phyloP scores from a whole-genome alignment of 2,888 invertebrate genomes.

The Chesias legatella region DNA sequence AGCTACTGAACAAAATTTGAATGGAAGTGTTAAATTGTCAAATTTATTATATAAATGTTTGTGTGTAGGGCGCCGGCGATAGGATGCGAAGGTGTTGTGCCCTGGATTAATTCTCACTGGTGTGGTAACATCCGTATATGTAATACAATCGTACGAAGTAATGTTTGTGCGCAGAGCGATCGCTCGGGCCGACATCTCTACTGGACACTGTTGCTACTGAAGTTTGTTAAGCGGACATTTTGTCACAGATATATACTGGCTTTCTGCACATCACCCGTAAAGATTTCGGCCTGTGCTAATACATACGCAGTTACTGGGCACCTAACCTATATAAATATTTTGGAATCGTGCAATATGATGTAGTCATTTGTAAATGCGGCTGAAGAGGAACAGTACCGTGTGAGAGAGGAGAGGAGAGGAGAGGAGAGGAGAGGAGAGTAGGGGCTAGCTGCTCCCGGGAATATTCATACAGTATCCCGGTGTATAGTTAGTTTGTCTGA shows the following conservation, averaged over 20 bases:
- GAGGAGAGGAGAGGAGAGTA: too few species aligned
- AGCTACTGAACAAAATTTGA: not conserved
- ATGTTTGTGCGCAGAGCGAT: constrained; percentile 9
- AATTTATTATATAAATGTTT: constrained; percentile 16
- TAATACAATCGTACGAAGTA: constrained; percentile 14
- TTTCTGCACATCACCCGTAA: too few species aligned
- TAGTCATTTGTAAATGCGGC: constrained; percentile 30
- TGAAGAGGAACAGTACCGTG: not conserved
- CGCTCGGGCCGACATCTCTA: not conserved
- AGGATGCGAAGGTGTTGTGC: constrained; percentile 4
- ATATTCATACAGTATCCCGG: not conserved
- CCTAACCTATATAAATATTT: not conserved
- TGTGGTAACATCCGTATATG: constrained; percentile 24
- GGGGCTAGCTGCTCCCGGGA: not conserved
- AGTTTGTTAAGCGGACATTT: too few species aligned
- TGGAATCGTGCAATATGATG: constrained; percentile 24
- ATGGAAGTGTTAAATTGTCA: constrained; percentile 8
- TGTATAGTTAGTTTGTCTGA: constrained; percentile 50
- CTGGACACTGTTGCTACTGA: not conserved
- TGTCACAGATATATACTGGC: too few species aligned
- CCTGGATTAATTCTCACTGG: not conserved
- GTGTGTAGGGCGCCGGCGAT: constrained; percentile 10
- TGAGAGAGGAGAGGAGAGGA: too few species aligned
- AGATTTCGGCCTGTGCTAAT: not conserved
- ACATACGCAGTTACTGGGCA: not conserved